phyloP scores from a whole-genome alignment of 2,888 invertebrate genomes.

The Pyrrhosoma nymphula region DNA sequence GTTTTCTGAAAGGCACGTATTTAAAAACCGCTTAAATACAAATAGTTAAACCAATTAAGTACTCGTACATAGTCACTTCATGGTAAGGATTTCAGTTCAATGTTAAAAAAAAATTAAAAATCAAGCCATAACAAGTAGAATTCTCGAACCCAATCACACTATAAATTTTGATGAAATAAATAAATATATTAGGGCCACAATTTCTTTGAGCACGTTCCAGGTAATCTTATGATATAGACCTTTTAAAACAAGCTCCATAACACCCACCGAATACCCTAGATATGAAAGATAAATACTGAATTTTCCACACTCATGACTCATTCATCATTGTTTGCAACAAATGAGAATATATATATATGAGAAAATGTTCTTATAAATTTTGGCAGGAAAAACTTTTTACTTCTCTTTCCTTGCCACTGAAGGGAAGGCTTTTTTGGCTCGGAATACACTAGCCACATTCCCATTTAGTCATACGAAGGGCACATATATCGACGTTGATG shows the following conservation, averaged over 20 bases:
- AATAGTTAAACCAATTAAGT: background rate
- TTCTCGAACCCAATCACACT: too few relatives aligned
- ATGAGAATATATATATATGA: too few relatives aligned
- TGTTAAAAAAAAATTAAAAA: background rate
- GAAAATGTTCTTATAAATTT: background rate
- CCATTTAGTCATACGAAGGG: background rate
- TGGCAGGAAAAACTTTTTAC: background rate
- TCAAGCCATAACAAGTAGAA: background rate
- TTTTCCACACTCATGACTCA: too few relatives aligned
- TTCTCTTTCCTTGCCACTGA: background rate
- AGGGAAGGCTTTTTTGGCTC: background rate
- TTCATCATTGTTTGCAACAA: too few relatives aligned
- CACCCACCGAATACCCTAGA: too few relatives aligned
- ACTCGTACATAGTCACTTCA: background rate
- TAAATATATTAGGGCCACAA: too few relatives aligned
- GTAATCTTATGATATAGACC: too few relatives aligned
- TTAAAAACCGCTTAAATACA: background rate
- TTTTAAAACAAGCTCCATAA: too few relatives aligned
- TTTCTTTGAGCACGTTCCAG: too few relatives aligned
- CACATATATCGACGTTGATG: background rate
- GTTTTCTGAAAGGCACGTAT: slow-evolving; percentile 54
- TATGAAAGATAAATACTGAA: too few relatives aligned
- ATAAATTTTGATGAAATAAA: too few relatives aligned
- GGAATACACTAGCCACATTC: background rate
- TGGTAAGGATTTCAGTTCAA: background rate